Evolutionary conservation across 2,888 invertebrate genomes (phyloP).

Genomic region (Hymenopus coronatus): DNA sequence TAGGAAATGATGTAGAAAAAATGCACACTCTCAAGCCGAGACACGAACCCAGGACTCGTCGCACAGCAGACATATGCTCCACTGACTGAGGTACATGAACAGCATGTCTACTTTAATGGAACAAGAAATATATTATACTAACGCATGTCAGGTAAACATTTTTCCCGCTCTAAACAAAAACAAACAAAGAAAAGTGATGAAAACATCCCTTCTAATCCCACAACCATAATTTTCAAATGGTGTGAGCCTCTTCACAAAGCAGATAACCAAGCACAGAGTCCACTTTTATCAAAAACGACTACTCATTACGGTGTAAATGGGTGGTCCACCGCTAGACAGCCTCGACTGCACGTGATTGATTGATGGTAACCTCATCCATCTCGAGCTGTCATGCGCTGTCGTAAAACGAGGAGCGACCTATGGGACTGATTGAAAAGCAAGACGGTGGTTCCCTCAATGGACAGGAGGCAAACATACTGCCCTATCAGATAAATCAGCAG

Average conservation of each 20-base stretch:
- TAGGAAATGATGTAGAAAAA: too few species aligned
- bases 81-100: too few species aligned
- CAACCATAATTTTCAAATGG: background rate
- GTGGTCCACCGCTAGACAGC: constrained; percentile 26
- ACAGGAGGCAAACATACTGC: constrained; percentile 1
- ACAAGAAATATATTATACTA: too few species aligned
- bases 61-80: too few species aligned
- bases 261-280: background rate
- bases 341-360: constrained; percentile 23
- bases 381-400: constrained; percentile 1
- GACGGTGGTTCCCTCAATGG: background rate
- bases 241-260: background rate
- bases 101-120: too few species aligned
- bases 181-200: too few species aligned
- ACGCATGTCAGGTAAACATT: too few species aligned
- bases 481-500: constrained; percentile 17
- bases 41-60: too few species aligned
- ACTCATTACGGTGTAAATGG: constrained; percentile 21
- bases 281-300: constrained; percentile 7
- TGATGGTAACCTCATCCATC: constrained; percentile 30
- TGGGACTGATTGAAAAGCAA: constrained; percentile 24
- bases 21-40: too few species aligned
- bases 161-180: too few species aligned
- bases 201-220: too few species aligned
- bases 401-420: background rate